phyloP scores from a whole-genome alignment of 2,797 vertebrate genomes.

The Lepidocolaptes lacrymiger region DNA sequence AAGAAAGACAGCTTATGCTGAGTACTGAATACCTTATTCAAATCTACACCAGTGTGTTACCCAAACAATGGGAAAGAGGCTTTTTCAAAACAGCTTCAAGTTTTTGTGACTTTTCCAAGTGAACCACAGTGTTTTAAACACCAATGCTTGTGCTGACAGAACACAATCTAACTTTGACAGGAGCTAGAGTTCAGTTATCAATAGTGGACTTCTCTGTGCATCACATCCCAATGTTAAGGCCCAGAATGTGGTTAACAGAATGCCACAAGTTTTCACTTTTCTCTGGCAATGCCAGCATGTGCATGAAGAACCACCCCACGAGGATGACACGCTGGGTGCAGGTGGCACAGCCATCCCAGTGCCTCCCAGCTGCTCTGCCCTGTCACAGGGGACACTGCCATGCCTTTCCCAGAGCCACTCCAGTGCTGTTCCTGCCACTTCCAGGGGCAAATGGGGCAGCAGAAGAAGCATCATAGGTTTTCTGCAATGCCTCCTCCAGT shows the following conservation, averaged over 20 bases:
- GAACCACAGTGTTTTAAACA: background rate
- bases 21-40: background rate
- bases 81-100: background rate
- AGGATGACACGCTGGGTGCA: accelerated
- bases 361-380: background rate
- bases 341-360: background rate
- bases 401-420: accelerated
- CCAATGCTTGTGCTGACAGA: background rate
- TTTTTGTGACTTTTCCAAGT: background rate
- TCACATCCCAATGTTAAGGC: background rate
- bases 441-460: background rate
- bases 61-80: background rate
- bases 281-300: background rate
- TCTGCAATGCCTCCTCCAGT: background rate
- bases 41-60: background rate
- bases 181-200: background rate
- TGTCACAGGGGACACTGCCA: accelerated
- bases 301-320: accelerated
- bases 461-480: background rate
- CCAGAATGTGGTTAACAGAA: background rate
- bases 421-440: background rate
- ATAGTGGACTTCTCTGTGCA: background rate
- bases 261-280: background rate
- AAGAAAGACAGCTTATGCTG: background rate
- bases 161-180: background rate